Evolutionary conservation across 1,140 invertebrate species (phyloP).

Genomic region (Drosophila paulistorum): DNA sequence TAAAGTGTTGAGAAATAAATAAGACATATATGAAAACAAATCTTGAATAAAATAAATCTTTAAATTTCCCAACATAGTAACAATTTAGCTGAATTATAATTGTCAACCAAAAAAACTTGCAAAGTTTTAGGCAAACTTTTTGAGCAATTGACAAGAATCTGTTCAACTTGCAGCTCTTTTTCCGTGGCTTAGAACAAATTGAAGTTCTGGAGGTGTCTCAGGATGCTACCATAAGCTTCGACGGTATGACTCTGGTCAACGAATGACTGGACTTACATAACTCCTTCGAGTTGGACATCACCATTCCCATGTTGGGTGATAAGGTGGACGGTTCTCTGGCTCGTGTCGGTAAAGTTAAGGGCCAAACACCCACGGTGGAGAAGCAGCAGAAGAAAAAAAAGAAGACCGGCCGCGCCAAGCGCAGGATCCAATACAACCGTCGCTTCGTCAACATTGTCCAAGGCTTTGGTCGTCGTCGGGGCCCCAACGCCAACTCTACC

Average conservation of each 20-base stretch:
- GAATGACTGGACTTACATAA: slow-evolving; percentile 86
- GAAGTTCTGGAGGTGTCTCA: slow-evolving; percentile 76
- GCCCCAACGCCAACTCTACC: slow-evolving; percentile 96
- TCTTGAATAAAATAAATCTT: too few relatives aligned
- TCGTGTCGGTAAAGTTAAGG: slow-evolving; percentile 99
- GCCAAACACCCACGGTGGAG: slow-evolving; percentile 99
- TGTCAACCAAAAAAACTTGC: too few relatives aligned
- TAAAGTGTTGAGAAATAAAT: too few relatives aligned
- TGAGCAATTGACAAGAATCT: slow-evolving; percentile 36
- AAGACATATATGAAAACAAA: too few relatives aligned
- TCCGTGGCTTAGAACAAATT: slow-evolving; percentile 79
- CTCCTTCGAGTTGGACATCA: slow-evolving; percentile 90
- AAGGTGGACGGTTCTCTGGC: slow-evolving; percentile 99
- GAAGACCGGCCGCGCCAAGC: slow-evolving; percentile 99
- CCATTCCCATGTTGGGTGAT: slow-evolving; percentile 94
- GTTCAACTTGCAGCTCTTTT: slow-evolving; percentile 81
- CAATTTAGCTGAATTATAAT: too few relatives aligned
- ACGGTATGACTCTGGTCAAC: slow-evolving; percentile 89
- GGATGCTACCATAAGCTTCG: slow-evolving; percentile 84
- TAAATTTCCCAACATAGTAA: too few relatives aligned
- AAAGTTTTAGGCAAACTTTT: too few relatives aligned
- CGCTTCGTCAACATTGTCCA: slow-evolving; percentile 98
- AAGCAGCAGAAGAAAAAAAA: slow-evolving; percentile 99
- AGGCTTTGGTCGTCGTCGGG: slow-evolving; percentile 96
- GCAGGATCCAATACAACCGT: slow-evolving; percentile 99